Evolutionary conservation across 2,888 invertebrate genomes (phyloP), one percentile per base, ranked within the genome.

Genomic region (Drosophila dives): DNA sequence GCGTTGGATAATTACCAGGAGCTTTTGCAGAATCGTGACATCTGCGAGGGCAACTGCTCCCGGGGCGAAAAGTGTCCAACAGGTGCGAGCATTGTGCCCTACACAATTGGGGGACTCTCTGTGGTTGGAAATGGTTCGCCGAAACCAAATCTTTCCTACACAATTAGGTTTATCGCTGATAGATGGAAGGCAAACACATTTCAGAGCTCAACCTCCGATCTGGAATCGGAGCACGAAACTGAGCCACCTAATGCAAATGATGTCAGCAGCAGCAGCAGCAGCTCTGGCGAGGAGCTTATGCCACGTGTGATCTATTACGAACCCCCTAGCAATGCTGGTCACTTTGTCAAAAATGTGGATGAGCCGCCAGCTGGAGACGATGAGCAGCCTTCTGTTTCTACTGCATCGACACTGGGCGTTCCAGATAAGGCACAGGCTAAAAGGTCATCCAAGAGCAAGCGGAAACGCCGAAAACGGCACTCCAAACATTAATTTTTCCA

Each of bases 31-130:
- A 95, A 97, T 69, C 94, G 95, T 73, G 96, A 97, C 86, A 96
- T 98, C 75, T 98, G 98, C 93, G 97, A 98, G 92, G 97, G 97
- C 51, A 96, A 96, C 91, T 98, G 98, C 92, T 94, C 96, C 5
- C 95, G 97, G 94, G 97, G 97, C 53, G 95, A 97, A 88, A 95
- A 96, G 83, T 98, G 97, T 93, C 98, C 97, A 10, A 97, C 97
- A 85, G 97, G 97, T 93, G 94, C 83, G 90, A 83, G 74, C 54
- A 29, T 45, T 42, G 32, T 74, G 40, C 26, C 36, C 0, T 67
- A 55, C 6, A 49, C 64, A 3, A 49, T 80, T 15, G 54, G 61
- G 8, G 29, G 36, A 8, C 6, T 76, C 17, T 58, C 45, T 11
- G 20, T 70, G 42, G 36, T 42, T 0, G 49, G 66, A 3, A 36